Base-by-base conservation (phyloP, 2,888 invertebrate species). In the Papilio demoleus region DNA sequence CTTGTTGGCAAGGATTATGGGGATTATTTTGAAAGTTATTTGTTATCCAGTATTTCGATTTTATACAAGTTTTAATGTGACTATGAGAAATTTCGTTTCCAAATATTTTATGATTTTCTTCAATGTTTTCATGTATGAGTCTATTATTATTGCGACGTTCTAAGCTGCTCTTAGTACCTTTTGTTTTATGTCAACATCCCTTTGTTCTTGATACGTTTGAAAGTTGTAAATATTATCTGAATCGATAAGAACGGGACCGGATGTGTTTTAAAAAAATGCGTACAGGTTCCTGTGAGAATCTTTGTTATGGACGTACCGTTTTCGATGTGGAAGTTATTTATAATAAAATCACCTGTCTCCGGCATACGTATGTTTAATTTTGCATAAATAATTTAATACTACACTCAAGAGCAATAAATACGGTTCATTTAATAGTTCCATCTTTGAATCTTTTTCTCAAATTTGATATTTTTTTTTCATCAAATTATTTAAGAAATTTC, bases 151-250 rank as follows among this genome's bases (percentile, higher is more conserved):
- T 31, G 34, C n/a, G 17, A 31, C 53, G 31, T 31, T 17, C n/a
- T 6, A 17, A 24, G 14, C 36, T 34, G 11, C n/a, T 56, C 42
- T 12, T 12, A 40, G 19, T 36, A 36, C 36, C 63, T 42, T 63
- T 68, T 63, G 63, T 70, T 62, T 60, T 24, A 67, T 38, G 11
- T 70, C 61, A 67, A 60, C 34, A 65, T 31, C 24, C 38, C 62
- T 72, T 70, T 70, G 70, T 70, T 60, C 42, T 31, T 58, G 38
- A 40, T 66, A 62, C 27, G n/a, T 47, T 70, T 62, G 62, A 67
- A 70, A 70, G 65, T 58, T 60, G 53, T 64, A 58, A 68, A 62
- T 67, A 58, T 72, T 72, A 70, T 69, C 69, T 40, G 45, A 36
- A 24, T 14, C 64, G 65, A 67, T 69, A 70, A 68, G 42, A 68